phyloP scores from a whole-genome alignment of 2,888 invertebrate genomes.

The Brassicogethes aeneus region DNA sequence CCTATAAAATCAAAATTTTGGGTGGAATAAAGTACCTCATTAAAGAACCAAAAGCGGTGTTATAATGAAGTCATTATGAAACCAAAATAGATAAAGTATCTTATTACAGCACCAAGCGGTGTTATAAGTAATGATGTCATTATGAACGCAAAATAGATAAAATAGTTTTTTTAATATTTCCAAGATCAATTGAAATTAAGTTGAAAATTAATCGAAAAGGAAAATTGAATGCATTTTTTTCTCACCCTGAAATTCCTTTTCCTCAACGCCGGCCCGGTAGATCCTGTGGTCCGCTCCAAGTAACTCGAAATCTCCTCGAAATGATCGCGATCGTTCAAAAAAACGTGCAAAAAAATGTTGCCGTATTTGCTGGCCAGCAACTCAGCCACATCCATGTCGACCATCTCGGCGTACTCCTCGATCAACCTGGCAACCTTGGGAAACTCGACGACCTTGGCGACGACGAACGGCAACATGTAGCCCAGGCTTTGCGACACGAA shows the following conservation, averaged over 20 bases:
- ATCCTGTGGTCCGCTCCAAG: constrained; percentile 52
- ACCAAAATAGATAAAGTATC: no score
- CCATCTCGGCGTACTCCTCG: constrained; percentile 52
- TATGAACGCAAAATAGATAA: no score
- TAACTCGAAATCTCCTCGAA: constrained; percentile 53
- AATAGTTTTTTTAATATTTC: no score
- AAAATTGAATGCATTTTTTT: no score
- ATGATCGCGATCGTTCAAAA: constrained; percentile 52
- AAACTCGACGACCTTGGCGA: constrained; percentile 49
- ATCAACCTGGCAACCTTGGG: constrained; percentile 52
- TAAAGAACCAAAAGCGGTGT: no score
- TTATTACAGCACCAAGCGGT: no score
- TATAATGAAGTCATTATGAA: no score
- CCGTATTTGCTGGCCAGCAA: constrained; percentile 58
- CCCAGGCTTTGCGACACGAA: constrained; percentile 62
- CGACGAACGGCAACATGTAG: constrained; percentile 55
- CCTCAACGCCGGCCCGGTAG: constrained; percentile 49
- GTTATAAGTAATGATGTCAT: no score
- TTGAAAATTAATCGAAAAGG: no score
- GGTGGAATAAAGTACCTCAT: no score
- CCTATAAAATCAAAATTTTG: no score
- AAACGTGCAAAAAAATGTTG: constrained; percentile 61
- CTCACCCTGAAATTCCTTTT: constrained; percentile 52
- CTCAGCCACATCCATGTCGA: constrained; percentile 49
- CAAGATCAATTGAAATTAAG: no score